phyloP scores from a whole-genome alignment of 1,140 invertebrate species.

The Drosophila prosaltans region DNA sequence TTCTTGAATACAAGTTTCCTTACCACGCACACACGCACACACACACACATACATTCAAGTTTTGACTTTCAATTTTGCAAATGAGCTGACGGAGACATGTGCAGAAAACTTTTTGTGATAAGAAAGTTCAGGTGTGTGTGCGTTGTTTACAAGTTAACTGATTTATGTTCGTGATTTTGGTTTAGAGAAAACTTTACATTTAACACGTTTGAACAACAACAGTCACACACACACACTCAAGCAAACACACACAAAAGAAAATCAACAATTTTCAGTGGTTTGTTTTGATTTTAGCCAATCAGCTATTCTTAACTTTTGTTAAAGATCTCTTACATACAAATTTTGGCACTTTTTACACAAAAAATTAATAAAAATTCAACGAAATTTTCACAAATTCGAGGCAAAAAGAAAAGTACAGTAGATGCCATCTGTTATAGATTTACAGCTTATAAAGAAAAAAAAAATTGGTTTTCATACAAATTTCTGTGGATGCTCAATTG shows the following conservation, averaged over 20 bases:
- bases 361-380: too few relatives aligned
- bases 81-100: conserved; percentile 76
- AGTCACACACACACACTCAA: neutral
- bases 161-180: conserved; percentile 74
- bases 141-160: conserved; percentile 77
- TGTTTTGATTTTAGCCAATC: neutral
- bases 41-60: conserved; percentile 43
- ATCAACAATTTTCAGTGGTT: conserved; percentile 12
- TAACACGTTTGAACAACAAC: conserved; percentile 52
- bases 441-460: too few relatives aligned
- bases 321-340: too few relatives aligned
- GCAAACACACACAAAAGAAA: neutral
- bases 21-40: conserved; percentile 17
- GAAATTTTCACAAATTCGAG: too few relatives aligned
- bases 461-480: too few relatives aligned
- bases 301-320: neutral
- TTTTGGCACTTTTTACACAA: too few relatives aligned
- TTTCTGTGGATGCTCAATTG: too few relatives aligned
- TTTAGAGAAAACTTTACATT: conserved; percentile 62
- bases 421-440: too few relatives aligned
- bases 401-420: too few relatives aligned
- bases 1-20: conserved; percentile 10
- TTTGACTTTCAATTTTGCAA: conserved; percentile 80
- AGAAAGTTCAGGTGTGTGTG: conserved; percentile 20
- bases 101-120: conserved; percentile 59